Percentiles rank a stretch among this genome's conserved stretches.
These are phyloP conservation scores for Poeciliopsis infans DNA, from an alignment of 2,797 vertebrate species.

Conservation along the genomic window DNA sequence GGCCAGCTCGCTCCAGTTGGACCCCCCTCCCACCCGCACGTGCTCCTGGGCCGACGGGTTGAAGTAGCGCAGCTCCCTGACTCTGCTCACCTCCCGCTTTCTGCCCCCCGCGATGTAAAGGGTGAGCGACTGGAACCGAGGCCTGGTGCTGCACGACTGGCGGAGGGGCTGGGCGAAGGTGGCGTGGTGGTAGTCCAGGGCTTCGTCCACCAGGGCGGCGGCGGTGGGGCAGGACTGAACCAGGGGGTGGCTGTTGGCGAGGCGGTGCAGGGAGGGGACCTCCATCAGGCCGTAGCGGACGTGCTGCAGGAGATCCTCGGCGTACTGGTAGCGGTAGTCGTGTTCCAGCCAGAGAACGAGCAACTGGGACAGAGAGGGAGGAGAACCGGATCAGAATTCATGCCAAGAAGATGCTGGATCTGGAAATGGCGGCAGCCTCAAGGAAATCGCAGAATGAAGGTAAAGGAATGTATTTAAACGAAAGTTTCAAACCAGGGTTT, in stretches of 20 bases:
- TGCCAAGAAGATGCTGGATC: neutral
- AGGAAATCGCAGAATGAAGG: neutral
- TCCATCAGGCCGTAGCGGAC: conserved; percentile 97
- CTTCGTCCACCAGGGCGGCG: conserved; percentile 89
- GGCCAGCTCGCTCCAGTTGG: conserved; percentile 93
- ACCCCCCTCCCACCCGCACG: conserved; percentile 85
- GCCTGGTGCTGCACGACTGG: conserved; percentile 90
- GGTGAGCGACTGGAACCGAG: conserved; percentile 92
- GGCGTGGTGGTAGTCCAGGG: conserved; percentile 91
- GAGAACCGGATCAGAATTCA: neutral
- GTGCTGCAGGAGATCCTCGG: conserved; percentile 92
- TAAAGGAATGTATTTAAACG: neutral
- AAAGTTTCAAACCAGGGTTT: too few relatives aligned
- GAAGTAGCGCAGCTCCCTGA: conserved; percentile 92
- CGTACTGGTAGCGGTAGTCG: conserved; percentile 90
- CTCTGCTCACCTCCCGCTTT: conserved; percentile 92
- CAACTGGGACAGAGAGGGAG: conserved; percentile 76
- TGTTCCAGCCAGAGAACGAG: conserved; percentile 94
- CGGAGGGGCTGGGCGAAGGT: conserved; percentile 92
- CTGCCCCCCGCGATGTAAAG: conserved; percentile 92
- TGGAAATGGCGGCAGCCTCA: neutral
- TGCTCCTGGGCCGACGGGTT: conserved; percentile 89
- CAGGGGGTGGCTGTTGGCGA: conserved; percentile 85
- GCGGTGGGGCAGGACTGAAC: conserved; percentile 88
- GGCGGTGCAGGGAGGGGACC: conserved; percentile 85